Evolutionary conservation across 2,888 invertebrate genomes (phyloP), one percentile per base, ranked within the genome.

Genomic region (Aphrophora alni): DNA sequence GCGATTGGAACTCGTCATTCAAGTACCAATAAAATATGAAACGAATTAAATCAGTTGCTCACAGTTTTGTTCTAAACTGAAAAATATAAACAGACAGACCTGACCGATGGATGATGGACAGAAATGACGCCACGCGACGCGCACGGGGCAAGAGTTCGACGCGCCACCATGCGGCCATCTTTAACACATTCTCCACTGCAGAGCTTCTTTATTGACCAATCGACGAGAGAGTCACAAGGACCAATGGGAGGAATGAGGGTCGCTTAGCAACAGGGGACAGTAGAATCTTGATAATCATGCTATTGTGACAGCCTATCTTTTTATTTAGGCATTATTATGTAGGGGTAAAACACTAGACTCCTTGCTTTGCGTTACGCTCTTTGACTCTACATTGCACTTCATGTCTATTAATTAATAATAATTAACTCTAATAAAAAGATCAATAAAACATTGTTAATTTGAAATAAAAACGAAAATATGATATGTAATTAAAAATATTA

Each of bases 251-350:
- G 59, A 59, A 59, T 59, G 59, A 21, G 59, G 21, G 59, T 59
- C 59, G 59, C 59, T 59, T 59, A 59, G 59, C 59, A 59, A 59
- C 59, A 59, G 59, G 59, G 59, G 59, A 59, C 59, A 59, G 59
- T 21, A 59, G 59, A 59, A 59, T 59, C 59, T 59, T 59, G 59
- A 59, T 59, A 59, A 21, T 59, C 59, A 59, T 21, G 59, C 59
- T 59, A 59, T 59, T 59, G 59, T 59, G 21, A 21, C 10, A 59
- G 59, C 10, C 21, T 59, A 21, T 59, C 59, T 59, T 59, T 59
- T 44, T 44, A 59, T 59, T n/a, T 59, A 21, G 59, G 21, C 21
- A 59, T 59, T 59, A 59, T 59, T 59, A 59, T n/a, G 21, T 21
- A 21, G 14, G 59, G 59, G 59, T 59, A 21, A 59, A 59, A 59